Evolutionary conservation across 2,888 invertebrate species (phyloP).

Genomic region (Caenorhabditis sp.): DNA sequence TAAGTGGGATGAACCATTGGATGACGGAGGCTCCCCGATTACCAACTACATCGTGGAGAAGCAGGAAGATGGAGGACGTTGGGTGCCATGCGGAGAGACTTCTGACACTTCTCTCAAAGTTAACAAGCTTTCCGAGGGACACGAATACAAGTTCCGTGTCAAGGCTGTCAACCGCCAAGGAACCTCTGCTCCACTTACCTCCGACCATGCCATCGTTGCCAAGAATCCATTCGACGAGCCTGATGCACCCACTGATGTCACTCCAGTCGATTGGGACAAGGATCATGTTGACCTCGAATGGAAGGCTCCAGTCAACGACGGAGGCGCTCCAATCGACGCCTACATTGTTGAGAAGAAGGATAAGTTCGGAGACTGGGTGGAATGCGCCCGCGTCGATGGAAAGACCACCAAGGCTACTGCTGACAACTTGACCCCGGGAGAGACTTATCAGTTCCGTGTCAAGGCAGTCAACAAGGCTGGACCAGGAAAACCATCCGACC

Average conservation of each 20-base stretch:
- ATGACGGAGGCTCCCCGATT: conserved; percentile 95
- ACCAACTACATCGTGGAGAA: conserved; percentile 95
- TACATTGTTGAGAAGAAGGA: conserved; percentile 84
- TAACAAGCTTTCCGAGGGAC: conserved; percentile 92
- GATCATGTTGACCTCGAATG: conserved; percentile 97
- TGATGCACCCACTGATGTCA: conserved; percentile 82
- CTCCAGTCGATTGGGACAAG: conserved; percentile 94
- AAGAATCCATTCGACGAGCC: conserved; percentile 90
- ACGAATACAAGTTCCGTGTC: conserved; percentile 95
- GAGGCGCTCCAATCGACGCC: conserved; percentile 90
- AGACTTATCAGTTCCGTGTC: conserved; percentile 91
- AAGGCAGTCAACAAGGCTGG: conserved; percentile 90
- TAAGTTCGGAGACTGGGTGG: conserved; percentile 82
- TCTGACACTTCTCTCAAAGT: conserved; percentile 84
- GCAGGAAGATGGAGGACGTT: conserved; percentile 83
- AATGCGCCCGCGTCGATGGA: conserved; percentile 80
- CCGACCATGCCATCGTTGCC: conserved; percentile 91
- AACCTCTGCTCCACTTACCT: conserved; percentile 91
- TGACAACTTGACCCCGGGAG: conserved; percentile 92
- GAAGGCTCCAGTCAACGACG: conserved; percentile 94
- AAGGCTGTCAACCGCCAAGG: conserved; percentile 95
- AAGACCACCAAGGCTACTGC: conserved; percentile 87
- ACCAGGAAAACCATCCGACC: conserved; percentile 92
- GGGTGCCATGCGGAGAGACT: conserved; percentile 83
- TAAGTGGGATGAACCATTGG: conserved; percentile 89